Percentiles rank a stretch among this genome's conserved stretches.
phyloP scores from a whole-genome alignment of 37 sponge, comb jelly and placozoan genomes.

The Ephydatia muelleri region DNA sequence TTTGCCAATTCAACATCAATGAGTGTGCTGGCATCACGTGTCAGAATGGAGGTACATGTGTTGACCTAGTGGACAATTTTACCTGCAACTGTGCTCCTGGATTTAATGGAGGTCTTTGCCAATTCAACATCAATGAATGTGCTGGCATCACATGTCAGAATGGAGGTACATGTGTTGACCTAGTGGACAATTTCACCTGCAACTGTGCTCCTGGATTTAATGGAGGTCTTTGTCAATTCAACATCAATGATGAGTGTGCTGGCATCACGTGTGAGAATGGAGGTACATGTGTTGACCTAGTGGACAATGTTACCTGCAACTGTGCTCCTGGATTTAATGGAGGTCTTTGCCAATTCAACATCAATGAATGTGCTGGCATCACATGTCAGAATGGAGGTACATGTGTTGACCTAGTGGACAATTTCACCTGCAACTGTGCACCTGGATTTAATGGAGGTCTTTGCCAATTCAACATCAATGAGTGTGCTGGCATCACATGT shows the following conservation, averaged over 20 bases:
- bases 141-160: conserved; percentile 17
- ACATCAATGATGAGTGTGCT: conserved; percentile 28
- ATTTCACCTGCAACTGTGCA: conserved; percentile 40
- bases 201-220: conserved; percentile 60
- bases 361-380: conserved; percentile 48
- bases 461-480: conserved; percentile 59
- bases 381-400: conserved; percentile 44
- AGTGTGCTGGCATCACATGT: conserved; percentile 32
- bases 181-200: conserved; percentile 38
- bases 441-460: conserved; percentile 43
- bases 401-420: conserved; percentile 29
- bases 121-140: conserved; percentile 65
- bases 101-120: conserved; percentile 31
- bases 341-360: conserved; percentile 35
- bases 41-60: conserved; percentile 42
- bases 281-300: conserved; percentile 33
- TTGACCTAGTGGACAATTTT: background rate
- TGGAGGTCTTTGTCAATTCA: conserved; percentile 37
- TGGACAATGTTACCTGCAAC: conserved; percentile 26
- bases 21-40: conserved; percentile 20
- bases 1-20: conserved; percentile 46
- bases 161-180: conserved; percentile 44
- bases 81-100: conserved; percentile 30
- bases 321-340: conserved; percentile 75
- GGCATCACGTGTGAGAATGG: conserved; percentile 45